Evolutionary conservation across 1,140 invertebrate species (phyloP).

Genomic region (Ceratosolen fusciceps): DNA sequence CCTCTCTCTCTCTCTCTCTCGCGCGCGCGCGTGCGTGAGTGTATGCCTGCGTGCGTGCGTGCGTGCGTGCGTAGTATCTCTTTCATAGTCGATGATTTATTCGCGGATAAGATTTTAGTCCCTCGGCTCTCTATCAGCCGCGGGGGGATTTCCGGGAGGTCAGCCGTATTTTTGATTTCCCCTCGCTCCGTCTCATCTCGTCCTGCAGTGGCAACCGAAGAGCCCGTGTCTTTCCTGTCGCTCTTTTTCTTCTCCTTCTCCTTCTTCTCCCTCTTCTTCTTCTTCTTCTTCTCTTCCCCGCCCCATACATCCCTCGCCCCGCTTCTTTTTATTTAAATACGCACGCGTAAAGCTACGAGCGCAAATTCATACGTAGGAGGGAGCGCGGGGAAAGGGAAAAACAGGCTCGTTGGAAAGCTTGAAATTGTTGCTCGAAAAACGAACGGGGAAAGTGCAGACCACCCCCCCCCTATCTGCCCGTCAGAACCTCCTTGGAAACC

Average conservation of each 20-base stretch:
- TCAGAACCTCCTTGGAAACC: neutral
- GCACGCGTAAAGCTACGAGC: too few relatives aligned
- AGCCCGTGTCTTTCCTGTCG: neutral
- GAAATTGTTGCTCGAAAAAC: neutral
- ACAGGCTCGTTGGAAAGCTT: neutral
- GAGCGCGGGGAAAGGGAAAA: neutral
- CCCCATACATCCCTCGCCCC: too few relatives aligned
- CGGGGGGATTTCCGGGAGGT: neutral
- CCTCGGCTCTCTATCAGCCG: neutral
- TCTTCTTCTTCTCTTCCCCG: too few relatives aligned
- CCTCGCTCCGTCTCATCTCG: neutral
- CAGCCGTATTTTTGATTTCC: neutral
- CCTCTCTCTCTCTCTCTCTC: neutral
- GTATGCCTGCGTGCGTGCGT: too few relatives aligned
- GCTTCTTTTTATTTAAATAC: too few relatives aligned
- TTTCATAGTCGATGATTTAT: slow-evolving; percentile 26
- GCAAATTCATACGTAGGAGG: neutral
- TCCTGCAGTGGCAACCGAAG: neutral
- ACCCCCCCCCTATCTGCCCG: neutral
- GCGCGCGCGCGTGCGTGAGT: too few relatives aligned
- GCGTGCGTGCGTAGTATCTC: too few relatives aligned
- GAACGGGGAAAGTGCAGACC: neutral
- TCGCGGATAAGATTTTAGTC: slow-evolving; percentile 4
- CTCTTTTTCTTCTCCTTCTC: too few relatives aligned
- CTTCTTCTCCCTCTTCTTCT: too few relatives aligned